Evolutionary conservation across 2,797 vertebrate genomes (phyloP), one percentile per base, ranked within the genome.

Genomic region (Heterohyrax brucei): DNA sequence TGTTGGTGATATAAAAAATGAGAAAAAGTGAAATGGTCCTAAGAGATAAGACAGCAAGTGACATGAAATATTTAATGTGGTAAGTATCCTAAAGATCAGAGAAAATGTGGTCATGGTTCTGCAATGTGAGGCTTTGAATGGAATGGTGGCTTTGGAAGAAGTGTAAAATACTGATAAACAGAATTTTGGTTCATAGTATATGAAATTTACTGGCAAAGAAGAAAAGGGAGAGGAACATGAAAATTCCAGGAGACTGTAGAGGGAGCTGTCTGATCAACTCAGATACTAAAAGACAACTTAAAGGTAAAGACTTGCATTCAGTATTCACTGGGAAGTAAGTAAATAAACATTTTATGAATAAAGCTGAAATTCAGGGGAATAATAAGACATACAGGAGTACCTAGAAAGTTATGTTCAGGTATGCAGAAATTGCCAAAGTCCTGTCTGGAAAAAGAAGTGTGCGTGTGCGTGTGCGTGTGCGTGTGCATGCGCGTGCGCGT

Each of bases 241-340:
- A 92, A 48, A 33, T 94, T 4, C 61, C 21, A 24, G 70, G 50
- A 91, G 44, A 81, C 96, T 85, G 72, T 75, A 97, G 97, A 97
- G 97, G 94, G 96, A 95, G 93, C 96, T 94, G 1, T 97, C 21
- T 95, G 79, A 89, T 95, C 84, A 96, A 53, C 70, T 92, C 82
- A 91, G 50, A 86, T 87, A 70, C 13, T 56, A 53, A 78, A 84
- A 48, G 72, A 82, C 24, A 62, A 7, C 39, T 89, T 44, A 44
- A 72, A 94, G 89, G 64, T 81, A 28, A 76, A 48, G 78, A 79
- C n/a, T 53, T 90, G 26, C 16, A 18, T 39, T 56, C 5, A 7
- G 33, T 93, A 0, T 70, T 92, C 30, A 75, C 26, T 53, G 59
- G 92, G 13, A 18, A 90, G 39, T 44, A 64, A 81, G 13, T 64